Evolutionary conservation across 2,888 invertebrate genomes (phyloP).

Genomic region (Hymenopus coronatus): DNA sequence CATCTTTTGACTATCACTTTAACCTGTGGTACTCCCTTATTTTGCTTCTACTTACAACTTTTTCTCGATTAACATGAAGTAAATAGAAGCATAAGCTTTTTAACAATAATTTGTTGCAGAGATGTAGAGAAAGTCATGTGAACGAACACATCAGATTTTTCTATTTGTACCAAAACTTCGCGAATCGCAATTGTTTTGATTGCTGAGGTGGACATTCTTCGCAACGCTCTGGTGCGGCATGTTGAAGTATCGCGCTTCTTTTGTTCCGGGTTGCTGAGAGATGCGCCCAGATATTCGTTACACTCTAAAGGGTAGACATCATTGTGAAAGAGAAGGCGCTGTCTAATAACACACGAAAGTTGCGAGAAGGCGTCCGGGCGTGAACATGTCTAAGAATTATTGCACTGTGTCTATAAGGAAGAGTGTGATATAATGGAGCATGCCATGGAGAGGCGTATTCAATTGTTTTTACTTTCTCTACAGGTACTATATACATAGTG

Average conservation of each 20-base stretch:
- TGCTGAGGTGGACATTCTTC: not conserved
- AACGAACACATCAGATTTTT: too few relatives aligned
- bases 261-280: not conserved
- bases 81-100: too few relatives aligned
- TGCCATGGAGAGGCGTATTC: not conserved
- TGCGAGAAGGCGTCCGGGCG: not conserved
- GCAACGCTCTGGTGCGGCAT: not conserved
- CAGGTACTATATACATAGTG: too few relatives aligned
- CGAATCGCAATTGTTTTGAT: too few relatives aligned
- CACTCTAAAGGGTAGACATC: not conserved
- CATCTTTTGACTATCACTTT: too few relatives aligned
- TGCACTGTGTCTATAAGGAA: conserved; percentile 2
- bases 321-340: not conserved
- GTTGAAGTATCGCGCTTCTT: not conserved
- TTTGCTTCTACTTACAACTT: too few relatives aligned
- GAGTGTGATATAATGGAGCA: not conserved
- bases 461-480: conserved; percentile 2
- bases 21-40: too few relatives aligned
- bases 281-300: conserved; percentile 1
- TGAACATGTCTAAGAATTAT: not conserved
- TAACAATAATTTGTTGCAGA: too few relatives aligned
- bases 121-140: too few relatives aligned
- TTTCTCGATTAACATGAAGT: too few relatives aligned
- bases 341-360: conserved; percentile 13
- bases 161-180: too few relatives aligned